Conservation (phyloP, 1,140 invertebrate genomes). For the Drosophila funebris region DNA sequence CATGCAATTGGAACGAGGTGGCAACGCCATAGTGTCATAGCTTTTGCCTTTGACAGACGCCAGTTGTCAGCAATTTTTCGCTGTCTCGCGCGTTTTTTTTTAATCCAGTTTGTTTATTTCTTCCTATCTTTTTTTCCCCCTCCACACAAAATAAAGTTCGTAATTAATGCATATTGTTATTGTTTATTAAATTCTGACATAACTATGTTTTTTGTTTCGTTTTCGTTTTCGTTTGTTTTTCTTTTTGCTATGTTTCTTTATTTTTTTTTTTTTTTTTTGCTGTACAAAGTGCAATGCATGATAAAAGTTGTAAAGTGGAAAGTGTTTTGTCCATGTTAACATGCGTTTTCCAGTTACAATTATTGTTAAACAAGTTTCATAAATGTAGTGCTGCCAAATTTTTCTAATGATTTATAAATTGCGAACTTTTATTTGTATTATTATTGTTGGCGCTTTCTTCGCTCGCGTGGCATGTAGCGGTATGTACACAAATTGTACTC, state of each 20-base stretch:
- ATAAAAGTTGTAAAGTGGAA: not conserved
- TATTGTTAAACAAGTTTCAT: too few species aligned
- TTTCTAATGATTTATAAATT: too few species aligned
- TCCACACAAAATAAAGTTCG: slow-evolving; percentile 11
- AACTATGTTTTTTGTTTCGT: not conserved
- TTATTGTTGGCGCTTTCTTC: too few species aligned
- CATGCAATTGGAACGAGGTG: not conserved
- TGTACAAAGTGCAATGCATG: not conserved
- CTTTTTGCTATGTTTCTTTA: not conserved
- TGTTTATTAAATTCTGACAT: slow-evolving; percentile 14
- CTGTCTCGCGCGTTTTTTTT: not conserved
- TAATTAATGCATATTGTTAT: slow-evolving; percentile 30
- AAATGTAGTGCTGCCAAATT: too few species aligned
- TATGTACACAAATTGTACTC: too few species aligned
- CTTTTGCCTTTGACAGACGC: not conserved
- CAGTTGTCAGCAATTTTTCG: not conserved
- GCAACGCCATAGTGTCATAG: not conserved
- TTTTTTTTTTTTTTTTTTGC: not conserved
- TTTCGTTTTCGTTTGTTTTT: not conserved
- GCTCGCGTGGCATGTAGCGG: too few species aligned
- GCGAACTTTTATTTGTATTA: too few species aligned
- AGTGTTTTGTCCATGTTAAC: not conserved
- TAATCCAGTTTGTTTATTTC: not conserved
- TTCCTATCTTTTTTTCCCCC: slow-evolving; percentile 12
- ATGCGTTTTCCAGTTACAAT: not conserved